These are phyloP conservation scores for Galeopsomyia nigrocyanea DNA, from an alignment of 2,888 invertebrate genomes.

Conservation along the genomic window DNA sequence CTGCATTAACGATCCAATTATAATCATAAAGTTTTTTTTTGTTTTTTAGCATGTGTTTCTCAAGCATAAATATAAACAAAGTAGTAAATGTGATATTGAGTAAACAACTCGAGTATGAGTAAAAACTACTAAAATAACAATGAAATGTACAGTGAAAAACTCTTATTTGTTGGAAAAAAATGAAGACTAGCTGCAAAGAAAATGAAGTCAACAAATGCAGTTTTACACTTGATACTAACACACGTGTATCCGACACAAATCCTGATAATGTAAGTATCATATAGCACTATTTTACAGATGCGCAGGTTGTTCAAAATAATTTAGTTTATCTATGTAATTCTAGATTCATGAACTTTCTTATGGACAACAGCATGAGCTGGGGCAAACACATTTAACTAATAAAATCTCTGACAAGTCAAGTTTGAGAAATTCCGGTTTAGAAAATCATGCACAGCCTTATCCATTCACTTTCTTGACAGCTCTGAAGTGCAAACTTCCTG, in stretches of 20 bases:
- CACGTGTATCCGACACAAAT: constrained; percentile 54
- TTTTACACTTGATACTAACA: constrained; percentile 60
- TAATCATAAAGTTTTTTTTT: too few relatives aligned
- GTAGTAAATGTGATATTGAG: too few relatives aligned
- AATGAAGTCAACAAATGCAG: constrained; percentile 59
- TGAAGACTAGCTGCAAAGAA: constrained; percentile 56
- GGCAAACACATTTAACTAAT: constrained; percentile 26
- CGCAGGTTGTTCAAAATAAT: too few relatives aligned
- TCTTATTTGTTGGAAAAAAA: constrained; percentile 49
- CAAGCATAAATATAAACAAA: too few relatives aligned
- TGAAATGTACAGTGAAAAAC: too few relatives aligned
- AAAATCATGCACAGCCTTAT: constrained; percentile 68
- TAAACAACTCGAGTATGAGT: too few relatives aligned
- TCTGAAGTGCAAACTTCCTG: constrained; percentile 72
- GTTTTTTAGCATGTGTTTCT: too few relatives aligned
- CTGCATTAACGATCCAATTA: too few relatives aligned
- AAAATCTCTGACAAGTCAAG: constrained; percentile 36
- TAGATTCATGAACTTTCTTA: constrained; percentile 41
- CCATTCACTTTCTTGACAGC: constrained; percentile 76
- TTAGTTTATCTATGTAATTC: constrained; percentile 21
- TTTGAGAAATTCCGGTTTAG: constrained; percentile 49
- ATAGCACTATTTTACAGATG: too few relatives aligned
- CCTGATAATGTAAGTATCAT: constrained; percentile 56
- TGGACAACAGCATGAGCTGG: constrained; percentile 37
- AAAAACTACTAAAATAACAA: too few relatives aligned